A percentile compares a stretch with the other conserved stretches of the same genome.
Conservation (phyloP, 2,888 invertebrate species). For the Carcina quercana region DNA sequence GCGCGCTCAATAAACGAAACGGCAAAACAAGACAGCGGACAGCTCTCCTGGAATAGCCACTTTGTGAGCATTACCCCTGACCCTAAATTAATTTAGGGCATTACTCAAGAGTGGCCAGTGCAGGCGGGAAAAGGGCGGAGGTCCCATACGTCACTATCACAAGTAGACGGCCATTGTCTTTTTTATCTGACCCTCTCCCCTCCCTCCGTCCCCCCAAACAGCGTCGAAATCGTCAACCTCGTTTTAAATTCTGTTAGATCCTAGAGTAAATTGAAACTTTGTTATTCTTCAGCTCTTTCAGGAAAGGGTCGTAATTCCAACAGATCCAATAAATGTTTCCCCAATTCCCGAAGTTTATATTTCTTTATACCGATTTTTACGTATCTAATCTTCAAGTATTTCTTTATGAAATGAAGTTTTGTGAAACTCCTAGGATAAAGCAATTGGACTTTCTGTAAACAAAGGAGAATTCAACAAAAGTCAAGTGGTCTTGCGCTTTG, state of each 20-base stretch:
- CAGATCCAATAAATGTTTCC: no score
- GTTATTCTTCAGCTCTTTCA: neutral
- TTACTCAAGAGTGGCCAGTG: constrained; percentile 29
- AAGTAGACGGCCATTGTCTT: constrained; percentile 25
- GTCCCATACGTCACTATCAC: constrained; percentile 35
- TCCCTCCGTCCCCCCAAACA: neutral
- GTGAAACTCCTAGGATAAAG: no score
- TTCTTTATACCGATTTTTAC: no score
- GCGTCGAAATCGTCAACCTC: neutral
- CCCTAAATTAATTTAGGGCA: constrained; percentile 34
- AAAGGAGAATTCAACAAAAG: no score
- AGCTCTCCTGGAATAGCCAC: constrained; percentile 10
- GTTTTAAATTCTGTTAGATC: constrained; percentile 2
- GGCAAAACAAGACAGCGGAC: neutral
- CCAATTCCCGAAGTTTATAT: no score
- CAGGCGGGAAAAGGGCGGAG: constrained; percentile 19
- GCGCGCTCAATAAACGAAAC: neutral
- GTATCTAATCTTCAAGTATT: no score
- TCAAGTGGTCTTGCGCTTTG: no score
- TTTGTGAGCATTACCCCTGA: constrained; percentile 23
- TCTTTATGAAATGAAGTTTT: no score
- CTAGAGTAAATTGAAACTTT: constrained; percentile 1
- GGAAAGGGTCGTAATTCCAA: no score
- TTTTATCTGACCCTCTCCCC: constrained; percentile 21
- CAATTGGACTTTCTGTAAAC: no score